Percentiles rank a stretch among this genome's conserved stretches.
phyloP scores from a whole-genome alignment of 2,888 invertebrate species.

The Himalopsyche anomala region DNA sequence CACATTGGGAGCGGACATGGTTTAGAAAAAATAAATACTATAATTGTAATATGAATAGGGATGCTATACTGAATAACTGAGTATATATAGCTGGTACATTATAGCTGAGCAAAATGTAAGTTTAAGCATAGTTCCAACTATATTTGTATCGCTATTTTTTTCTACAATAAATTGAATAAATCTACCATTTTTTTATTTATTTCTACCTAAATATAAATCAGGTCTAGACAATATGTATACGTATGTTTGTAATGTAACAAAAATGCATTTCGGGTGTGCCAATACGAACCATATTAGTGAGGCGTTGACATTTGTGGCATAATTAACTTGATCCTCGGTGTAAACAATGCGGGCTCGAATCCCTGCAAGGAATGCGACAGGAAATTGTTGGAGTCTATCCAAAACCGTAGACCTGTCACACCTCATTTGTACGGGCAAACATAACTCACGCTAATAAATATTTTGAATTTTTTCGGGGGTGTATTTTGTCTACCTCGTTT shows the following conservation, averaged over 20 bases:
- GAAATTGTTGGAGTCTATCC: conserved; percentile 32
- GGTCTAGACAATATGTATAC: not conserved
- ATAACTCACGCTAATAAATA: conserved; percentile 23
- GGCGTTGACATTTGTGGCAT: conserved; percentile 11
- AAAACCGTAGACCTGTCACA: conserved; percentile 22
- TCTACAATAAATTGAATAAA: too few species aligned
- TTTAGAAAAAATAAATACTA: too few species aligned
- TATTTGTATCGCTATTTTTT: too few species aligned
- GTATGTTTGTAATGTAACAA: not conserved
- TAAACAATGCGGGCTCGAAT: conserved; percentile 17
- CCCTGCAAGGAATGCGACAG: conserved; percentile 27
- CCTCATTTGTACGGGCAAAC: not conserved
- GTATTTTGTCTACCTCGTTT: too few species aligned
- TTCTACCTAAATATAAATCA: too few species aligned
- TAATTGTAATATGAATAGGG: too few species aligned
- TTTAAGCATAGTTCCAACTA: too few species aligned
- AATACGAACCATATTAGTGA: not conserved
- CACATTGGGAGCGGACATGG: too few species aligned
- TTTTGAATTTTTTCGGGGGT: not conserved
- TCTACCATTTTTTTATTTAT: too few species aligned
- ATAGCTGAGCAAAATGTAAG: too few species aligned
- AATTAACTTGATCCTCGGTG: not conserved
- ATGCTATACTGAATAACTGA: too few species aligned
- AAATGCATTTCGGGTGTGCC: not conserved
- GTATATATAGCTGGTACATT: too few species aligned